Conservation (phyloP, 2,113 vertebrate genomes). For the Nerophis ophidion region DNA sequence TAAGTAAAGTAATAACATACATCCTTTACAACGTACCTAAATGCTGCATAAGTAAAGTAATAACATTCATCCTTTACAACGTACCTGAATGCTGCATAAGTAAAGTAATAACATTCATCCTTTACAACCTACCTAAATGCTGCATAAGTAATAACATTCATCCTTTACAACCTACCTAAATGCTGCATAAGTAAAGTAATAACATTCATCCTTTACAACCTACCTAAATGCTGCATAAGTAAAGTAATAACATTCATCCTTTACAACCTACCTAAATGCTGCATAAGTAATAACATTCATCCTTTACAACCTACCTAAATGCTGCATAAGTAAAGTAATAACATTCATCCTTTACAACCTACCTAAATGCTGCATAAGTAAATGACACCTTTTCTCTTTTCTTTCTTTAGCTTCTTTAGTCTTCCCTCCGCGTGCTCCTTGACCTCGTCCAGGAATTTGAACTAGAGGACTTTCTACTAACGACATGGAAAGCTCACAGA, state of each 20-base stretch:
- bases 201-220: neutral
- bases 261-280: neutral
- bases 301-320: neutral
- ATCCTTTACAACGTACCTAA: neutral
- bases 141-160: constrained; percentile 29
- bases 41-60: constrained; percentile 22
- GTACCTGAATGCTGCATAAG: constrained; percentile 1
- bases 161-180: neutral
- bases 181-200: constrained; percentile 24
- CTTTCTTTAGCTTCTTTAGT: constrained; percentile 83
- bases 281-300: constrained; percentile 26
- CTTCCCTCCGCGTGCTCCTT: constrained; percentile 80
- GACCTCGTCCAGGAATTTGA: constrained; percentile 80
- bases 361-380: constrained; percentile 5
- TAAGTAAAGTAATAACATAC: too few relatives aligned
- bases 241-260: too few relatives aligned
- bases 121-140: neutral
- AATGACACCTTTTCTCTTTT: constrained; percentile 68
- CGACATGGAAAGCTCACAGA: constrained; percentile 44
- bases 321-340: constrained; percentile 27
- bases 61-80: neutral
- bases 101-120: too few relatives aligned
- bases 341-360: neutral
- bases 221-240: constrained; percentile 6
- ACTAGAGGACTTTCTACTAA: constrained; percentile 79